Percentiles rank a stretch among this genome's conserved stretches.
Evolutionary conservation across 2,888 invertebrate species (phyloP).

Genomic region (Venusia cambrica): DNA sequence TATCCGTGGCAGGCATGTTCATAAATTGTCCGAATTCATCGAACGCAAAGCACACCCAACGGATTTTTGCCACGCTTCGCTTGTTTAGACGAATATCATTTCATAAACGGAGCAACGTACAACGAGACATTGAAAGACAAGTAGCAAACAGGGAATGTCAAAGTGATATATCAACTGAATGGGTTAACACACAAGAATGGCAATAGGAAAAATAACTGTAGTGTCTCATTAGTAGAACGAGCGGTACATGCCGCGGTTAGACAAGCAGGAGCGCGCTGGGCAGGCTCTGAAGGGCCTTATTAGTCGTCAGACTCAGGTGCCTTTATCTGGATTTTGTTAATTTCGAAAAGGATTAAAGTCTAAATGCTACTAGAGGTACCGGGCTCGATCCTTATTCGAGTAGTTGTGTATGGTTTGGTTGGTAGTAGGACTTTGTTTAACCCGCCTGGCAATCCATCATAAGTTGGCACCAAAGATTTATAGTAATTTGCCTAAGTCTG

Average conservation of each 20-base stretch:
- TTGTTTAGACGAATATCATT: no score
- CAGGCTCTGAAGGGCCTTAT: slow-evolving; percentile 41
- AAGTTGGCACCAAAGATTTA: no score
- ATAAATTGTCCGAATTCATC: slow-evolving; percentile 16
- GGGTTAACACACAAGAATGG: slow-evolving; percentile 32
- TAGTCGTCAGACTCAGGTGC: slow-evolving; percentile 33
- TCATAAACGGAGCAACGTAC: no score
- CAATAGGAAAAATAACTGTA: slow-evolving; percentile 43
- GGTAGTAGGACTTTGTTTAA: no score
- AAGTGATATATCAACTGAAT: slow-evolving; percentile 21
- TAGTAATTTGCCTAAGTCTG: no score
- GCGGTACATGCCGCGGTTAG: slow-evolving; percentile 44
- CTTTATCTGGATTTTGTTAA: slow-evolving; percentile 24
- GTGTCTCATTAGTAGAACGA: slow-evolving; percentile 55
- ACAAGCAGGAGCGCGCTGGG: slow-evolving; percentile 35
- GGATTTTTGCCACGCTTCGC: slow-evolving; percentile 11
- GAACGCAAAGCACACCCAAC: slow-evolving; percentile 12
- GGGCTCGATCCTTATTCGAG: no score
- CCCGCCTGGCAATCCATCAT: no score
- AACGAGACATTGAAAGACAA: slow-evolving; percentile 7
- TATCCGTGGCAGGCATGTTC: slow-evolving; percentile 22
- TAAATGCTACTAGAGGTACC: no score
- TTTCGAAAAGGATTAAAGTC: slow-evolving; percentile 13
- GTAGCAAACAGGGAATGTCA: slow-evolving; percentile 13
- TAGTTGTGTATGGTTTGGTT: no score